Base-by-base conservation (phyloP, 2,797 vertebrate genomes). In the Erithacus rubecula region DNA sequence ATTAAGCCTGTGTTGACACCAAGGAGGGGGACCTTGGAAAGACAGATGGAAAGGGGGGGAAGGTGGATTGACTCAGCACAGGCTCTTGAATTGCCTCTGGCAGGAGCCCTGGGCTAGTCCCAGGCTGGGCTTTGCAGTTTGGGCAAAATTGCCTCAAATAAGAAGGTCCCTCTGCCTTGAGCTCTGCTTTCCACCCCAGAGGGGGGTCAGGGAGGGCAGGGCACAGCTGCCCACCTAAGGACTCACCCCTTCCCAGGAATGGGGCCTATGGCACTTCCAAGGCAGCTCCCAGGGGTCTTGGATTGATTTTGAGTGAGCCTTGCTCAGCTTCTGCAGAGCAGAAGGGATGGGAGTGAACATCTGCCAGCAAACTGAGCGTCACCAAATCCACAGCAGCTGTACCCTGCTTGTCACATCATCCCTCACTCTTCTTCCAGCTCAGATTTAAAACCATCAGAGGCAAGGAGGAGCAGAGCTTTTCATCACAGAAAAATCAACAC, bases 1-100 rank as follows among this genome's bases (percentile, higher is more conserved):
- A 94, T 93, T 94, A 93, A 76, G 85, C 68, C 87, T 12, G 15
- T 83, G 87, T 92, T 86, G 93, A 93, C 91, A 88, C 41, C 21
- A 22, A 46, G 87, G 65, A 90, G 71, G 67, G 58, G 64, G 70
- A 84, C 47, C 37, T 46, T 6, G 75, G 92, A 86, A 86, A 75
- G 83, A 47, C 72, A 87, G 82, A 93, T 56, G 49, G 88, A 76
- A 58, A 52, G 34, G 63, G 89, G 59, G 27, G 44, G 26, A 58
- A 37, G 32, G 60, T 58, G 82, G 83, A 41, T 62, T 79, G 81
- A 34, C 43, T 69, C 74, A 69, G 52, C 34, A 32, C 52, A 15
- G 20, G 51, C 47, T 89, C 69, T 43, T 32, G 60, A 69, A 49
- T 74, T 5, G 30, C 69, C 78, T 26, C 12, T 3, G 62, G 79